These are phyloP conservation scores for Frieseomelitta varia DNA, from an alignment of 1,140 invertebrate species.

Conservation along the genomic window DNA sequence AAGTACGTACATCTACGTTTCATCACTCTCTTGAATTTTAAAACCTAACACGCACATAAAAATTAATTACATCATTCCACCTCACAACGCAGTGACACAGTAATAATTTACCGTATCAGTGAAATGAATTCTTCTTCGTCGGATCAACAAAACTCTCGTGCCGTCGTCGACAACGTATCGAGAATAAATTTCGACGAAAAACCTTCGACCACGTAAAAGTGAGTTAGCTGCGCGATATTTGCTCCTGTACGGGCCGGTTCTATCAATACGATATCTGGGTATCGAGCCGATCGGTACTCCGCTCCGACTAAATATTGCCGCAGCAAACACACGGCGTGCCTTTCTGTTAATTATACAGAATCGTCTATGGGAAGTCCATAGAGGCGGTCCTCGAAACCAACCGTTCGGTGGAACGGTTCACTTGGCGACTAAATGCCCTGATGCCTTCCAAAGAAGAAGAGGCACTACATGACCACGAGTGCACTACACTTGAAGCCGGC, in stretches of 20 bases:
- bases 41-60: too few species aligned
- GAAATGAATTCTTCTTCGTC: too few species aligned
- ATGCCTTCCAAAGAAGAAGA: constrained; percentile 30
- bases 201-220: neutral
- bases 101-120: too few species aligned
- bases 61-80: too few species aligned
- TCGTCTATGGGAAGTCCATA: neutral
- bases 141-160: too few species aligned
- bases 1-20: too few species aligned
- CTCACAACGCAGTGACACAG: too few species aligned
- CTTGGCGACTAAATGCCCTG: constrained; percentile 21
- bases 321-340: neutral
- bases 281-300: neutral
- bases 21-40: too few species aligned
- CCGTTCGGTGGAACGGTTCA: neutral
- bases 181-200: neutral
- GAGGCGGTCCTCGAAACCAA: neutral
- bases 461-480: constrained; percentile 29
- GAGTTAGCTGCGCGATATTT: neutral
- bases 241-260: neutral
- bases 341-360: constrained; percentile 12
- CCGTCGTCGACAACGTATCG: too few species aligned
- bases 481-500: constrained; percentile 3
- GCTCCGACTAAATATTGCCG: neutral
- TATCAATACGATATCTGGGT: neutral